phyloP scores from a whole-genome alignment of 2,888 invertebrate species.

The Sturmia bella region DNA sequence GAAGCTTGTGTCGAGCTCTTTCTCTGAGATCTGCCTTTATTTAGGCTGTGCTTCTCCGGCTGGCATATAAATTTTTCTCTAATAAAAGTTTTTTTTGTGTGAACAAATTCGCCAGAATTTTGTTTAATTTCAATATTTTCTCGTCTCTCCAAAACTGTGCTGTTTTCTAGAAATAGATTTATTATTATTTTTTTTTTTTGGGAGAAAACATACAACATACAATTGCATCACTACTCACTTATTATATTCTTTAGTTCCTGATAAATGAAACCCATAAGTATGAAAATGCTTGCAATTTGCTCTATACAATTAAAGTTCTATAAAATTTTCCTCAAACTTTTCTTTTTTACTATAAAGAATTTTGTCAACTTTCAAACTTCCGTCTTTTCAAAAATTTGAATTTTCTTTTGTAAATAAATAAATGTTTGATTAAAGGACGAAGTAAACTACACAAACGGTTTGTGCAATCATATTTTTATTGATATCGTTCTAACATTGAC shows the following conservation, averaged over 20 bases:
- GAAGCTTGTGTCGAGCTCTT: neutral
- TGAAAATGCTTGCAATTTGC: slow-evolving; percentile 19
- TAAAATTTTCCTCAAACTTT: neutral
- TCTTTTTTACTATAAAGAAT: slow-evolving; percentile 18
- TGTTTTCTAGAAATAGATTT: slow-evolving; percentile 62
- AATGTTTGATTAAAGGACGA: neutral
- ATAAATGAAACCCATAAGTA: slow-evolving; percentile 68
- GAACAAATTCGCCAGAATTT: slow-evolving; percentile 31
- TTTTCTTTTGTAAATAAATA: neutral
- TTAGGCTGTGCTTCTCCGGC: too few relatives aligned
- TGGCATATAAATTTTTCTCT: slow-evolving; percentile 60
- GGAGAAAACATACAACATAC: neutral
- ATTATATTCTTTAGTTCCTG: slow-evolving; percentile 60
- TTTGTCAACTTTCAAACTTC: slow-evolving; percentile 4
- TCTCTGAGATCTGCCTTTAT: neutral
- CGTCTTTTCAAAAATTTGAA: too few relatives aligned
- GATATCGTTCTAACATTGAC: too few relatives aligned
- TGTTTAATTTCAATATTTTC: slow-evolving; percentile 68
- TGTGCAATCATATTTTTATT: too few relatives aligned
- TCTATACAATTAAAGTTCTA: neutral
- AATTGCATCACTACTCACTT: slow-evolving; percentile 52
- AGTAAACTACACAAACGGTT: too few relatives aligned
- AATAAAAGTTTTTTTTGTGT: slow-evolving; percentile 49
- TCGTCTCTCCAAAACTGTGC: slow-evolving; percentile 67
- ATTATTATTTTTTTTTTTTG: neutral